Percentiles rank a stretch among this genome's conserved stretches.
phyloP scores from a whole-genome alignment of 1,140 invertebrate species.

The Drosophila subobscura region DNA sequence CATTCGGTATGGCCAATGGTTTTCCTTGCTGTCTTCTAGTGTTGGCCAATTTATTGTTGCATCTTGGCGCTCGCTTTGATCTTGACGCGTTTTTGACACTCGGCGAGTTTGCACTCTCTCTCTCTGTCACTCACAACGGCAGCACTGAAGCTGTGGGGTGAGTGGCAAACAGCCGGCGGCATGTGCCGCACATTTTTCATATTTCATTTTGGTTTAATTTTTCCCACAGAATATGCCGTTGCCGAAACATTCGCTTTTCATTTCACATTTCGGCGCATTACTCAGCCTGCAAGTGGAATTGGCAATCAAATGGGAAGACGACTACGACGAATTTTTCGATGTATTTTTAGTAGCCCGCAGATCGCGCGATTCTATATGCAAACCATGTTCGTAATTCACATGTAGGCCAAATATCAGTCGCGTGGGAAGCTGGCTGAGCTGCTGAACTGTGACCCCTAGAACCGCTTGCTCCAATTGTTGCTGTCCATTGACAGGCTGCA shows the following conservation, averaged over 20 bases:
- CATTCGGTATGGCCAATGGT: conserved; percentile 3
- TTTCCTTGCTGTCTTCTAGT: conserved; percentile 34
- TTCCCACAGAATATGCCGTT: conserved; percentile 6
- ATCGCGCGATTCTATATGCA: conserved; percentile 60
- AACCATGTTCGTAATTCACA: conserved; percentile 41
- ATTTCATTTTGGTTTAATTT: conserved; percentile 37
- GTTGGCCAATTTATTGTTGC: conserved; percentile 76
- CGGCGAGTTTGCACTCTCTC: conserved; percentile 44
- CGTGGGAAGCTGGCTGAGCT: conserved; percentile 6
- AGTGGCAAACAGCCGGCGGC: conserved; percentile 51
- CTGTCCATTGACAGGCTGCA: too few relatives aligned
- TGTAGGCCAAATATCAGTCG: conserved; percentile 23
- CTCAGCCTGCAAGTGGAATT: conserved; percentile 57
- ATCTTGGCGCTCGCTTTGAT: conserved; percentile 76
- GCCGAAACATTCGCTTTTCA: conserved; percentile 38
- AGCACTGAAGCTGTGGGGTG: neutral
- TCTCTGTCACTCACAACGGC: conserved; percentile 4
- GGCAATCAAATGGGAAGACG: conserved; percentile 43
- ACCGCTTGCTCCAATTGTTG: too few relatives aligned
- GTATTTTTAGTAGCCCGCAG: conserved; percentile 41
- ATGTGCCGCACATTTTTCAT: conserved; percentile 70
- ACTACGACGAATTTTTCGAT: conserved; percentile 1
- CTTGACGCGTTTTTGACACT: conserved; percentile 81
- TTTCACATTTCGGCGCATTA: conserved; percentile 65
- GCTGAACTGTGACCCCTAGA: too few relatives aligned